Evolutionary conservation across 2,113 vertebrate genomes (phyloP), one percentile per base, ranked within the genome.

Genomic region (Brienomyrus brachyistius): DNA sequence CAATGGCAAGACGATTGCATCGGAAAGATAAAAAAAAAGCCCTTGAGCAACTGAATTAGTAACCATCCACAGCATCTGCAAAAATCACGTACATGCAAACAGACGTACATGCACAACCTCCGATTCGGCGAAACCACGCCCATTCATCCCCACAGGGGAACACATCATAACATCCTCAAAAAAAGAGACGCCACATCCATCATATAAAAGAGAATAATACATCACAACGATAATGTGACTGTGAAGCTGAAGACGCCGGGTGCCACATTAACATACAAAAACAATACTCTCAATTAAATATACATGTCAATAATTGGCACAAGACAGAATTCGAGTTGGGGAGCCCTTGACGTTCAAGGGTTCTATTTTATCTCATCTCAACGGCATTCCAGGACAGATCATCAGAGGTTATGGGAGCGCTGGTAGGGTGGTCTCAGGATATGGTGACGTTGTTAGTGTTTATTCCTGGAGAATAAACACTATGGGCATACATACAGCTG

Each of bases 131-230:
- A 90, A 90, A 91, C 82, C 86, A 51, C 52, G 85, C 90, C 35
- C 90, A 66, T 80, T 90, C 89, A 86, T 86, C 92, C 84, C 90
- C 88, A 66, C 23, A 89, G 91, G 93, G 90, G 91, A 90, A 86
- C 90, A 94, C 91, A 95, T 93, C 92, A 94, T 83, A 93, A 83
- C 89, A 50, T 90, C 91, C 89, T 92, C 56, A 80, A 89, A 88
- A 87, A 91, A 92, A 92, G 91, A 91, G 89, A 62, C 21, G 85
- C 83, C 90, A 48, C 88, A 87, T 88, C 90, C 62, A 56, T 94
- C 91, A 91, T 92, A 92, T 59, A 90, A 93, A 95, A 95, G 89
- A 93, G 95, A 96, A 96, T 95, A 95, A 95, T 92, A 92, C 93
- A 95, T 95, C 92, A 94, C 13, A 87, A 92, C 94, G 89, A 54